Evolutionary conservation across 2,888 invertebrate species (phyloP).

Genomic region (Sphinx pinastri): DNA sequence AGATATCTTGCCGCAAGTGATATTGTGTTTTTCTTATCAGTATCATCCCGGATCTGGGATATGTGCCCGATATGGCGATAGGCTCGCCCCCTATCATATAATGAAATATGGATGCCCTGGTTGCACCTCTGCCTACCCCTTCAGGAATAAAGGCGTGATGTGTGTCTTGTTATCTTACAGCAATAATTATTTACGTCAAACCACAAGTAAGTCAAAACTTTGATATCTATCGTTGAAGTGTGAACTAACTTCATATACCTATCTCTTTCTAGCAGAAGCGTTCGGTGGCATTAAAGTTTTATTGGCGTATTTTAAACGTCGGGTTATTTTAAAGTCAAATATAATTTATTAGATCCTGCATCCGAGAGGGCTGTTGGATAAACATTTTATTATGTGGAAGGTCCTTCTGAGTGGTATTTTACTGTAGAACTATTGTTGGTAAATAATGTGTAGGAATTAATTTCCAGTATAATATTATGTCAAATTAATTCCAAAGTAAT

Average conservation of each 20-base stretch:
- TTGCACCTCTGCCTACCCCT: too few relatives aligned
- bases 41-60: background rate
- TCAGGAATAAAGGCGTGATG: too few relatives aligned
- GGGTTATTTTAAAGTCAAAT: constrained; percentile 34
- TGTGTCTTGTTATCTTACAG: too few relatives aligned
- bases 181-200: too few relatives aligned
- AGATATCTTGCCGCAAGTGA: too few relatives aligned
- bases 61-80: background rate
- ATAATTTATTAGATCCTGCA: constrained; percentile 12
- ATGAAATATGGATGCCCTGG: background rate
- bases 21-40: too few relatives aligned
- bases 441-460: too few relatives aligned
- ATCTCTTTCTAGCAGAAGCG: constrained; percentile 31
- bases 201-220: background rate
- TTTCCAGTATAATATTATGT: too few relatives aligned
- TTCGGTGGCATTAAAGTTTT: constrained; percentile 20
- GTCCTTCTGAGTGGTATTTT: too few relatives aligned
- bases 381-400: too few relatives aligned
- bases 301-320: constrained; percentile 24
- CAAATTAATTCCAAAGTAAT: too few relatives aligned
- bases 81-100: background rate
- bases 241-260: constrained; percentile 35
- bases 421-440: too few relatives aligned
- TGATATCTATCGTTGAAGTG: background rate
- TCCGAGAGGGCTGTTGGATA: background rate